Evolutionary conservation across 2,797 vertebrate genomes (phyloP), one percentile per base, ranked within the genome.

Genomic region (Darevskia mixta): DNA sequence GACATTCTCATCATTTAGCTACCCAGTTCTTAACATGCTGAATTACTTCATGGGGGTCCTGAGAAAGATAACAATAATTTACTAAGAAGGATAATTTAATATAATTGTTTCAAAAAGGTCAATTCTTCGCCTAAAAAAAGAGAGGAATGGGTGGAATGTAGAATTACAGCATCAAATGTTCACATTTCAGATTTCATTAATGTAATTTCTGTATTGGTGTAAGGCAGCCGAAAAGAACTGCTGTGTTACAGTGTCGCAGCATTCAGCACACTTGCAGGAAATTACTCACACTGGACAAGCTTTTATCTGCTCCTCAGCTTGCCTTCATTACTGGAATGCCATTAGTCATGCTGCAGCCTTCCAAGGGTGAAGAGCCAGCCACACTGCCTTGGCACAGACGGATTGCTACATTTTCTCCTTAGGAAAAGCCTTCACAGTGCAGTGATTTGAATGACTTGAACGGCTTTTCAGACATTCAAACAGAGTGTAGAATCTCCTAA

Each of bases 221-320:
- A 84, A 82, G 5, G 55, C 55, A 73, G 3, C 45, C 10, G 7
- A 72, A 73, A 35, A 20, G 15, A 79, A 43, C 73, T 61, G 25
- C 72, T 64, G 72, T 15, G 35, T 35, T 72, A 25, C 13, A 79
- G 49, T 72, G 29, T 13, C 67, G 85, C 38, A 79, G 11, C 32
- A 6, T 45, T 85, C 55, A 72, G 20, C 49, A 77, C 67, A 86
- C 76, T 79, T 88, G 79, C 79, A 88, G 89, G 88, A 90, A 93
- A 86, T 89, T 86, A 93, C 79, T 93, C 93, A 91, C 38, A 55
- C 66, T 67, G 82, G 72, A 89, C 87, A 90, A 79, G 88, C 25
- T 84, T 87, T 82, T 69, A 80, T 88, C 75, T 85, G 76, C 69
- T 81, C 78, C 77, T 23, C 18, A 17, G 45, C 10, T 90, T 88